Percentiles rank a stretch among this genome's conserved stretches.
Evolutionary conservation across 2,113 vertebrate species (phyloP).

Genomic region (Callorhinus ursinus): DNA sequence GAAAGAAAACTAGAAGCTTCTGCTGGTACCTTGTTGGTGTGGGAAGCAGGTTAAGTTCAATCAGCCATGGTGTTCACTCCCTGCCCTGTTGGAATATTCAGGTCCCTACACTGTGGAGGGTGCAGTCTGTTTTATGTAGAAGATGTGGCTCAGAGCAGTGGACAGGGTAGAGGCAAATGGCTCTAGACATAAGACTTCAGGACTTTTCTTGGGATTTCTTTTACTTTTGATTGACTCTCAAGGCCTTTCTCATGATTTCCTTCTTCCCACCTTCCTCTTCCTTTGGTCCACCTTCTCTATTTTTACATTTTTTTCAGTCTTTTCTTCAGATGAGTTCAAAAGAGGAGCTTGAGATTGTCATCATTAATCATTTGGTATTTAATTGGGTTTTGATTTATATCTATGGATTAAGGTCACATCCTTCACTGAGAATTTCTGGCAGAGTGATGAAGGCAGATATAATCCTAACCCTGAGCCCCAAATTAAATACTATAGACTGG

Average conservation of each 20-base stretch:
- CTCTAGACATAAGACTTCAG: not conserved
- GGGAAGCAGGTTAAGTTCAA: not conserved
- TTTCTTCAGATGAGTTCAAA: not conserved
- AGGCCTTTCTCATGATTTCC: not conserved
- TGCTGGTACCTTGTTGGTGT: not conserved
- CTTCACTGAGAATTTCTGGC: conserved; percentile 47
- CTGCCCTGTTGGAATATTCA: no score
- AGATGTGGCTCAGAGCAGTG: not conserved
- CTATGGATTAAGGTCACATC: conserved; percentile 30
- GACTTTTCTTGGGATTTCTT: not conserved
- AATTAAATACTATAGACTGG: not conserved
- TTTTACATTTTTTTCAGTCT: not conserved
- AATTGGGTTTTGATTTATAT: conserved; percentile 62
- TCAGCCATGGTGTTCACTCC: not conserved
- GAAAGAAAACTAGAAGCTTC: not conserved
- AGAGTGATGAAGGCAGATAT: conserved; percentile 9
- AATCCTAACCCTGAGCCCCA: not conserved
- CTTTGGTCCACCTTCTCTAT: not conserved
- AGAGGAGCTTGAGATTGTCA: conserved; percentile 17
- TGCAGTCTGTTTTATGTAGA: not conserved
- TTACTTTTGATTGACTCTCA: not conserved
- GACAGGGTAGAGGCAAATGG: not conserved
- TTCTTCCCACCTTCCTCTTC: not conserved
- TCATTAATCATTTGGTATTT: conserved; percentile 50
- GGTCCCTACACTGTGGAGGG: not conserved